phyloP scores from a whole-genome alignment of 2,888 invertebrate species.

The Eledone cirrhosa region DNA sequence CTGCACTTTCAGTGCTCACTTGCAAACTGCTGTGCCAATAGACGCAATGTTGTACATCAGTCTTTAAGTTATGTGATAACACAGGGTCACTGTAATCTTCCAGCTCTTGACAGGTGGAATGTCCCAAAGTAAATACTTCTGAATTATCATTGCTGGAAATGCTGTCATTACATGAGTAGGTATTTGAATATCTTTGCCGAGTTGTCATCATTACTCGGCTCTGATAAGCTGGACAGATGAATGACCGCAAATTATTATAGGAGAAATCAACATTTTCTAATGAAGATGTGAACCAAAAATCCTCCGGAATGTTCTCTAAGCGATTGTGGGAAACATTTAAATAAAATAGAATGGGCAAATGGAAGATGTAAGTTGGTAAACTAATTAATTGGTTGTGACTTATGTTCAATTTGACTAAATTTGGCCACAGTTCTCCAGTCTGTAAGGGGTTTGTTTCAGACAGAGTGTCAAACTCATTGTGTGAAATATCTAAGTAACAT shows the following conservation, averaged over 20 bases:
- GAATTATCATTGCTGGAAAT: background rate
- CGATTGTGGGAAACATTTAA: conserved; percentile 85
- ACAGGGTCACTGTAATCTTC: background rate
- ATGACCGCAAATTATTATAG: conserved; percentile 3
- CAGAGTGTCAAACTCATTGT: conserved; percentile 85
- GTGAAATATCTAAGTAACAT: conserved; percentile 83
- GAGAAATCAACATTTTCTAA: conserved; percentile 29
- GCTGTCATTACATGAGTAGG: background rate
- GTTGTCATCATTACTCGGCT: background rate
- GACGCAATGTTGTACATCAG: conserved; percentile 14
- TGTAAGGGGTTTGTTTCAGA: conserved; percentile 60
- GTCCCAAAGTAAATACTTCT: background rate
- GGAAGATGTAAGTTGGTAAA: conserved; percentile 84
- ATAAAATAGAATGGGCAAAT: conserved; percentile 79
- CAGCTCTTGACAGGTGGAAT: background rate
- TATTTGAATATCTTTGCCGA: background rate
- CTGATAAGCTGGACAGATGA: conserved; percentile 19
- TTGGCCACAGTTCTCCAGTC: conserved; percentile 33
- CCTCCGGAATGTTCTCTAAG: conserved; percentile 78
- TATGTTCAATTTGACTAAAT: conserved; percentile 5
- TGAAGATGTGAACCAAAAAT: conserved; percentile 24
- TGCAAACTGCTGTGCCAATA: conserved; percentile 16
- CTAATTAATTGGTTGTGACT: conserved; percentile 80
- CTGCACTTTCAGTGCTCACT: conserved; percentile 1
- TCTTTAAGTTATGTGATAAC: conserved; percentile 4